These are phyloP conservation scores for Porites rus DNA, from an alignment of 92 coral and sea anemone genomes.

Conservation along the genomic window DNA sequence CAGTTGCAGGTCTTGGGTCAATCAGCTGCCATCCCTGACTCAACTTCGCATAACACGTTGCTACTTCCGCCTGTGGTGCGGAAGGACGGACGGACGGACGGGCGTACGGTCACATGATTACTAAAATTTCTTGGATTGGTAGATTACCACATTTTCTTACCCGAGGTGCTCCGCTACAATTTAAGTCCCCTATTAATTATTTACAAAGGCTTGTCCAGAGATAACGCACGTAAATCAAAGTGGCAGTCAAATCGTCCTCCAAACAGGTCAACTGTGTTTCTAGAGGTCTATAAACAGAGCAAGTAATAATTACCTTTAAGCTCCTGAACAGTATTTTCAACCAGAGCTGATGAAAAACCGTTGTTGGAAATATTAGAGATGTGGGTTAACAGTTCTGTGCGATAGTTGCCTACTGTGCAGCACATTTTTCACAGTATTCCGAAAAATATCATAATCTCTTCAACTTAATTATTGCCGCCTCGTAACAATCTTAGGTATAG, in stretches of 20 bases:
- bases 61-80: too few species aligned
- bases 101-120: too few species aligned
- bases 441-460: too few species aligned
- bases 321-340: slow-evolving; percentile 4
- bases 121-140: too few species aligned
- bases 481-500: too few species aligned
- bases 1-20: slow-evolving; percentile 63
- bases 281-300: neutral
- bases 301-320: too few species aligned
- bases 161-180: too few species aligned
- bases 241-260: slow-evolving; percentile 19
- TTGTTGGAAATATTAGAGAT: slow-evolving; percentile 7
- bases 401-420: neutral
- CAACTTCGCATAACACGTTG: too few species aligned
- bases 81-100: too few species aligned
- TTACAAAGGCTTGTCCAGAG: slow-evolving; percentile 30
- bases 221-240: slow-evolving; percentile 25
- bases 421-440: too few species aligned
- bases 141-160: too few species aligned
- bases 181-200: slow-evolving; percentile 5
- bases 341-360: slow-evolving; percentile 21
- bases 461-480: too few species aligned
- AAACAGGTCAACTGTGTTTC: slow-evolving; percentile 36
- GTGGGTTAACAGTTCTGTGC: neutral
- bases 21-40: slow-evolving; percentile 47